These are phyloP conservation scores for Hemicentrotus pulcherrimus DNA, from an alignment of 35 echinoderm and acorn worm genomes.

Conservation along the genomic window DNA sequence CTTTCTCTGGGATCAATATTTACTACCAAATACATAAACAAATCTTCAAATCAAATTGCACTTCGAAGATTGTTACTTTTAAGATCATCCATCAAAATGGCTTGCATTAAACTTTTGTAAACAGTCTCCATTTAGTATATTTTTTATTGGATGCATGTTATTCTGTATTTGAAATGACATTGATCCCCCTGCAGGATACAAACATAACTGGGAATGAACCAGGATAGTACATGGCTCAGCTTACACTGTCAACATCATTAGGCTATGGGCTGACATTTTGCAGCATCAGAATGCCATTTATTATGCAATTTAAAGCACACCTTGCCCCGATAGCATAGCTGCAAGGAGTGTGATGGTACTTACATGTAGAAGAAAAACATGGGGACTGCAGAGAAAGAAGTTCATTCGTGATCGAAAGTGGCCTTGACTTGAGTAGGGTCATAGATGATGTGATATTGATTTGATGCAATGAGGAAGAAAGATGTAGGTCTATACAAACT, in stretches of 20 bases:
- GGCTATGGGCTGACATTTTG: conserved; percentile 10
- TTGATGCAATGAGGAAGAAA: too few species aligned
- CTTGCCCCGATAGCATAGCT: not conserved
- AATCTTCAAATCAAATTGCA: too few species aligned
- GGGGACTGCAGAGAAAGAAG: not conserved
- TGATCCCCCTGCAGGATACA: not conserved
- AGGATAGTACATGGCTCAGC: not conserved
- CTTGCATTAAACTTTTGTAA: too few species aligned
- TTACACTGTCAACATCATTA: conserved; percentile 24
- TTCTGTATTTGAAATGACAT: not conserved
- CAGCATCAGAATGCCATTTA: conserved; percentile 24
- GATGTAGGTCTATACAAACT: too few species aligned
- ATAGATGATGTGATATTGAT: too few species aligned
- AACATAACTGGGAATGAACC: not conserved
- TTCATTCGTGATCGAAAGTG: not conserved
- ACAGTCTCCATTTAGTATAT: too few species aligned
- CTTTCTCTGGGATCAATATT: too few species aligned
- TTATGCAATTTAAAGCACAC: conserved; percentile 37
- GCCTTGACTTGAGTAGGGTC: too few species aligned
- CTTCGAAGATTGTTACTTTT: too few species aligned
- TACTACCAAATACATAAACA: too few species aligned
- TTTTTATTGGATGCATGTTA: not conserved
- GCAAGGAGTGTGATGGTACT: not conserved
- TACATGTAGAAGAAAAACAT: not conserved
- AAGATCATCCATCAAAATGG: too few species aligned